Evolutionary conservation across 1,140 invertebrate genomes (phyloP).

Genomic region (Pseudomyrmex gracilis): DNA sequence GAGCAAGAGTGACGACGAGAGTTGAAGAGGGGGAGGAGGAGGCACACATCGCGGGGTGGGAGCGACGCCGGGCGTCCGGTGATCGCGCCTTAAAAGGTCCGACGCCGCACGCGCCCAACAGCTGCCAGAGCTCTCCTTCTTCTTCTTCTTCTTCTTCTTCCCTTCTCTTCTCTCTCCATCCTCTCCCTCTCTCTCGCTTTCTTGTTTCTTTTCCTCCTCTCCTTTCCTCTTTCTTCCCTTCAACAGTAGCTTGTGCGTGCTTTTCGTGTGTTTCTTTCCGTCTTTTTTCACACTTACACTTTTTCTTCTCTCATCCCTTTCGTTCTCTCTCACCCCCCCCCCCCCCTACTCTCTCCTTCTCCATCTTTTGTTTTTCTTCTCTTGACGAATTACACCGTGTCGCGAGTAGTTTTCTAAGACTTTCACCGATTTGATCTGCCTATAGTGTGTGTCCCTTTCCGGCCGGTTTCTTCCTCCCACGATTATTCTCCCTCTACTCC

Average conservation of each 20-base stretch:
- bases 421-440: constrained; percentile 42
- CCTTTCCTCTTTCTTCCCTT: neutral
- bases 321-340: too few relatives aligned
- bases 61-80: constrained; percentile 84
- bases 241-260: neutral
- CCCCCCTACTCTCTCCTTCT: neutral
- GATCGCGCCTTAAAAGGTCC: constrained; percentile 86
- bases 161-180: constrained; percentile 25
- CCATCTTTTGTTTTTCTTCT: constrained; percentile 12
- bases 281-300: constrained; percentile 36
- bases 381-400: constrained; percentile 22
- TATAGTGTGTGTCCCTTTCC: constrained; percentile 1
- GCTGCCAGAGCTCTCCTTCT: constrained; percentile 80
- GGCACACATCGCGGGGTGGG: constrained; percentile 48
- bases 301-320: constrained; percentile 3
- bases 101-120: constrained; percentile 85
- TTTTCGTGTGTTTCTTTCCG: constrained; percentile 31
- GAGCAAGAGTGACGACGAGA: constrained; percentile 39
- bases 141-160: constrained; percentile 53
- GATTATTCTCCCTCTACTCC: constrained; percentile 4
- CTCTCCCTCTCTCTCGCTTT: neutral
- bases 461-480: constrained; percentile 23
- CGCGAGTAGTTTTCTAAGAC: constrained; percentile 54
- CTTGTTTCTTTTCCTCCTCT: neutral
- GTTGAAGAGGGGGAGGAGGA: constrained; percentile 19